phyloP scores from a whole-genome alignment of 2,888 invertebrate genomes.

The Agrenia bidenticulata region DNA sequence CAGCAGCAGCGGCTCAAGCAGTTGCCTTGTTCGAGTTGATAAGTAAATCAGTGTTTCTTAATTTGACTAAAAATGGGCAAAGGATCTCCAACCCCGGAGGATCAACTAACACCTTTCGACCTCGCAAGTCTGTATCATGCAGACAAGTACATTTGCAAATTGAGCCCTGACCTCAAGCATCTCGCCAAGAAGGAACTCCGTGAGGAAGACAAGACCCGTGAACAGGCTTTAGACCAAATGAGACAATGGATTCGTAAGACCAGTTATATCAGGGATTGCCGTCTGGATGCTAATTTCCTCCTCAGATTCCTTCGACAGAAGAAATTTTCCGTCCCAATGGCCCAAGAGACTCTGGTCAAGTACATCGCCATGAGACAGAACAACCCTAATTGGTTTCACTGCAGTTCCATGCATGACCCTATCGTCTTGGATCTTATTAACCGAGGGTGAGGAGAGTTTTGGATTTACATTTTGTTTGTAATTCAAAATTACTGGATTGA shows the following conservation, averaged over 20 bases:
- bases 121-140: slow-evolving; percentile 54
- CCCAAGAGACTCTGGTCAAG: slow-evolving; percentile 74
- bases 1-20: background rate
- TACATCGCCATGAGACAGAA: slow-evolving; percentile 75
- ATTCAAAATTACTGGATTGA: too few species aligned
- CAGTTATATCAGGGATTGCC: slow-evolving; percentile 67
- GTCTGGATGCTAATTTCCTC: slow-evolving; percentile 66
- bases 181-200: slow-evolving; percentile 68
- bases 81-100: slow-evolving; percentile 49
- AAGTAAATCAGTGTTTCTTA: too few species aligned
- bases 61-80: slow-evolving; percentile 47
- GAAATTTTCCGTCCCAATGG: slow-evolving; percentile 77
- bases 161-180: slow-evolving; percentile 57
- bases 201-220: slow-evolving; percentile 66
- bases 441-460: slow-evolving; percentile 68
- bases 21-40: background rate
- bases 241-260: slow-evolving; percentile 72
- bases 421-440: slow-evolving; percentile 70
- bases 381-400: slow-evolving; percentile 73
- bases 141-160: slow-evolving; percentile 66
- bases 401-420: slow-evolving; percentile 70
- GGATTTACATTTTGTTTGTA: slow-evolving; percentile 7
- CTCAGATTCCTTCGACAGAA: slow-evolving; percentile 76
- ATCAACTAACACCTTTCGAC: slow-evolving; percentile 30
- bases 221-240: slow-evolving; percentile 67